Evolutionary conservation across 2,888 invertebrate genomes (phyloP).

Genomic region (Stenodera caucasica): DNA sequence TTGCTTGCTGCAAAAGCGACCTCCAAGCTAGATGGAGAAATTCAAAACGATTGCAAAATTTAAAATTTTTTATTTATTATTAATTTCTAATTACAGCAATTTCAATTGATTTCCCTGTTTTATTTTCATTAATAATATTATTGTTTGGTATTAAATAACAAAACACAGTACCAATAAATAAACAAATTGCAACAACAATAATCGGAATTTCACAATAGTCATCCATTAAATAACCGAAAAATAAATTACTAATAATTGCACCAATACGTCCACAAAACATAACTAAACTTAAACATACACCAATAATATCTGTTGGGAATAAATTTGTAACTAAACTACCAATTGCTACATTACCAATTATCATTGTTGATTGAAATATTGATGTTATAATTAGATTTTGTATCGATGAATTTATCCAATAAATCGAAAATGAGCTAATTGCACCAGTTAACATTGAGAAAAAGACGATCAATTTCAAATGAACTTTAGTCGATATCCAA

Average conservation of each 20-base stretch:
- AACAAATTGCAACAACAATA: constrained; percentile 61
- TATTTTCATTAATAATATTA: constrained; percentile 12
- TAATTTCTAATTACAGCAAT: background rate
- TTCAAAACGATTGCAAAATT: too few relatives aligned
- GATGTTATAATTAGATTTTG: constrained; percentile 63
- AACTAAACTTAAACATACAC: constrained; percentile 66
- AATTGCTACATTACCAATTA: constrained; percentile 57
- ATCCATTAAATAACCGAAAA: constrained; percentile 67
- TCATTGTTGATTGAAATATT: constrained; percentile 57
- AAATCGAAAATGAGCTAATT: constrained; percentile 61
- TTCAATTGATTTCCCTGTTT: constrained; percentile 14
- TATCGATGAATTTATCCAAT: constrained; percentile 60
- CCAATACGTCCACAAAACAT: constrained; percentile 68
- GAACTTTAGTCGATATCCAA: constrained; percentile 56
- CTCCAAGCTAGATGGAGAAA: too few relatives aligned
- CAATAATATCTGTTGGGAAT: constrained; percentile 57
- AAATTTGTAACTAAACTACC: constrained; percentile 50
- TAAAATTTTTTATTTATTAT: too few relatives aligned
- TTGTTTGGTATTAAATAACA: constrained; percentile 49
- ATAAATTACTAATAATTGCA: constrained; percentile 66
- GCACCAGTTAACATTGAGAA: constrained; percentile 59
- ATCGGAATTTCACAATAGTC: constrained; percentile 66
- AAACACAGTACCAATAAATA: constrained; percentile 54
- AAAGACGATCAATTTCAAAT: constrained; percentile 47
- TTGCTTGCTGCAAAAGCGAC: too few relatives aligned